Conservation (phyloP, 2,797 vertebrate species). For the Borostomias antarcticus region DNA sequence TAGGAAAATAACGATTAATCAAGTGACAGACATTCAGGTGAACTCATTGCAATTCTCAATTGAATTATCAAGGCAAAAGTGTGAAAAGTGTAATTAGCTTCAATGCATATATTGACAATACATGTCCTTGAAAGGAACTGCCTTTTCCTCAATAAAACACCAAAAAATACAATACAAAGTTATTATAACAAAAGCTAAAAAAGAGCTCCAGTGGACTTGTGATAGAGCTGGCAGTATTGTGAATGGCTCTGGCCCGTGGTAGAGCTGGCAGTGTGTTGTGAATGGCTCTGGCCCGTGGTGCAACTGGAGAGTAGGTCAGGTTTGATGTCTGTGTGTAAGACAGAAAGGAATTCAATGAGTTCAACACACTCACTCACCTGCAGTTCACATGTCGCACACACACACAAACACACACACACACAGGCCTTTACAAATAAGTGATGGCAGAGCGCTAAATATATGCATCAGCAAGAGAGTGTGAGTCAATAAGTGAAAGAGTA, state of each 20-base stretch:
- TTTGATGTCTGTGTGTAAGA: neutral
- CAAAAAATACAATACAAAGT: too few species aligned
- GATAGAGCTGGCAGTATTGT: neutral
- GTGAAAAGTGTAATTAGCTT: too few species aligned
- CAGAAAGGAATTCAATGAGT: conserved; percentile 3
- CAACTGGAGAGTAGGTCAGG: neutral
- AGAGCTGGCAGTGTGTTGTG: too few species aligned
- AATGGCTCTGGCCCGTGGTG: neutral
- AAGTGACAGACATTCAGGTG: too few species aligned
- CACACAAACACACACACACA: neutral
- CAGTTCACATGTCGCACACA: neutral
- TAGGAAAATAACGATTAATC: too few species aligned
- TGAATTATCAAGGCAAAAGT: too few species aligned
- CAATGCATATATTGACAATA: too few species aligned
- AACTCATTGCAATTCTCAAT: too few species aligned
- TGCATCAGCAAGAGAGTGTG: conserved; percentile 14
- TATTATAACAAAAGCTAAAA: neutral
- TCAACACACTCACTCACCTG: neutral
- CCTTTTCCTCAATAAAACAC: too few species aligned
- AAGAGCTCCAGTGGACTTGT: neutral
- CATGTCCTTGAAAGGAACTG: too few species aligned
- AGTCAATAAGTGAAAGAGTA: conserved; percentile 17
- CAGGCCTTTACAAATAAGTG: neutral
- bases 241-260: too few species aligned
- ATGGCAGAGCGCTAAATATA: neutral